phyloP scores from a whole-genome alignment of 2,888 invertebrate genomes.

The Agelastica alni region DNA sequence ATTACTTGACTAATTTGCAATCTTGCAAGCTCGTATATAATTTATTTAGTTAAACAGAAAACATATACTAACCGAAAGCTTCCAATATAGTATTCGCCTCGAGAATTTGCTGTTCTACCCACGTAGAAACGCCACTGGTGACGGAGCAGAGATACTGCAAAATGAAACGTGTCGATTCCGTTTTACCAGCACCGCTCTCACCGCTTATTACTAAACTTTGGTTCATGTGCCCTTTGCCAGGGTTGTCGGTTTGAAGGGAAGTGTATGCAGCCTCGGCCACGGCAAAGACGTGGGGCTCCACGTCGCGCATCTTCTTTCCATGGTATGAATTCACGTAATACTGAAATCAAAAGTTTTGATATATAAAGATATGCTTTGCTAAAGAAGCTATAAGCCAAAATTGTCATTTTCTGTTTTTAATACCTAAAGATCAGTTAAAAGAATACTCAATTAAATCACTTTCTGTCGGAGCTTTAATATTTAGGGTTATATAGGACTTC shows the following conservation, averaged over 20 bases:
- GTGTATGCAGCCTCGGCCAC: conserved; percentile 87
- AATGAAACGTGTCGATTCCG: conserved; percentile 90
- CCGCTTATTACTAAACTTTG: conserved; percentile 85
- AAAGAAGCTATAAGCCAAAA: too few relatives aligned
- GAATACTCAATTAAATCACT: too few relatives aligned
- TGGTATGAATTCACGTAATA: conserved; percentile 82
- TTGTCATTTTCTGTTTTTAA: too few relatives aligned
- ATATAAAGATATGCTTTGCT: too few relatives aligned
- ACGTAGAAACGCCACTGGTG: conserved; percentile 76
- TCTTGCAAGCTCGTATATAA: too few relatives aligned
- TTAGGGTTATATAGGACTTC: too few relatives aligned
- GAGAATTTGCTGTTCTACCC: conserved; percentile 95
- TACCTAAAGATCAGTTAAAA: too few relatives aligned
- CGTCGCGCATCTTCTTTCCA: conserved; percentile 76
- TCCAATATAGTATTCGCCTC: conserved; percentile 93
- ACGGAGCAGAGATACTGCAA: conserved; percentile 90
- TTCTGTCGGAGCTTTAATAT: too few relatives aligned
- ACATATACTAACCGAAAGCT: conserved; percentile 75
- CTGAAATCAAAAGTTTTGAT: conserved; percentile 65
- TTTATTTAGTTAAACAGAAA: conserved; percentile 2
- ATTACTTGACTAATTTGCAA: too few relatives aligned
- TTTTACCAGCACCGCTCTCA: conserved; percentile 92
- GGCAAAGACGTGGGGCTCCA: conserved; percentile 90
- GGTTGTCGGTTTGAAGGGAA: conserved; percentile 63
- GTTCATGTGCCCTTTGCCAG: conserved; percentile 53